Base-by-base conservation (phyloP, 2,113 vertebrate species). In the Gymnarchus niloticus region DNA sequence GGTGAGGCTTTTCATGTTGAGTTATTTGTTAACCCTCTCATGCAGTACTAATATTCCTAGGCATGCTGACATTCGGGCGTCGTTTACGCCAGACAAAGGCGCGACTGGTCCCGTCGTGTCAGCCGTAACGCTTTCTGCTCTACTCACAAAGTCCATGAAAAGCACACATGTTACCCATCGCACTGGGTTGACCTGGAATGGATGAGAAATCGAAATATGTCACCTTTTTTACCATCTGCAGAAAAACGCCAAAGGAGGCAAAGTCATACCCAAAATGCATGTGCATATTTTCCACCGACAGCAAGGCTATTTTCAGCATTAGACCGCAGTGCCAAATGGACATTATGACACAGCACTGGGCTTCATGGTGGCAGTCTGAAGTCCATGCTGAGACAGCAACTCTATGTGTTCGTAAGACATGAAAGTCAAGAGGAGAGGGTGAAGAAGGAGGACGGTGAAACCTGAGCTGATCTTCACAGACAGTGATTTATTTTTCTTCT, bases 11-110 rank as follows among this genome's bases (percentile, higher is more conserved):
- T 17, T 69, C 61, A 69, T n/a, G n/a, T n/a, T n/a, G n/a, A n/a
- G n/a, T n/a, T n/a, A 41, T 73, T 69, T 33, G 82, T 83, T 56
- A 83, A n/a, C n/a, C n/a, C n/a, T 14, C 82, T 84, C 17, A 73
- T 51, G 59, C 25, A 46, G 69, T 23, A 37, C 23, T 51, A 73
- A 49, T 73, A 48, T 25, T 41, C 51, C 83, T 9, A 6, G 59
- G 59, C 28, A 52, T 69, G 83, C 3, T 28, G n/a, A 59, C 14
- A 1, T 14, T 73, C 44, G 25, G 25, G 44, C n/a, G 10, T 17
- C 65, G 6, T 41, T 3, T 73, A 19, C 65, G 69, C 46, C 10
- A 37, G 73, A 33, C 23, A 25, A 56, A 23, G 49, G 69, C 33
- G 23, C 56, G 23, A 56, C 21, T 19, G 65, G 6, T 21, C 17